These are phyloP conservation scores for Cataglyphis altisquamis DNA, from an alignment of 2,888 invertebrate species.

Conservation along the genomic window DNA sequence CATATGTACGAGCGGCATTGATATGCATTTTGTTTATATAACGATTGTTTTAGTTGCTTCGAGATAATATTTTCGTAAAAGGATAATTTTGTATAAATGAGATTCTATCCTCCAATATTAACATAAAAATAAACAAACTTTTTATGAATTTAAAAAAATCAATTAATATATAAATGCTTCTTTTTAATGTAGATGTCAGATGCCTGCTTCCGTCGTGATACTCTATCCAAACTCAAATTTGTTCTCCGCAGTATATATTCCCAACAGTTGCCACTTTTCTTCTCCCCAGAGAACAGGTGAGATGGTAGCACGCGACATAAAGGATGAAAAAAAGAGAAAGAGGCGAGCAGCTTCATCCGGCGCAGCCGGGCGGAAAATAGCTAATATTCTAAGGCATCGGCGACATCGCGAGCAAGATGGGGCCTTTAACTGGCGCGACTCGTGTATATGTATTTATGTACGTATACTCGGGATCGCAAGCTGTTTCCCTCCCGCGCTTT, in stretches of 20 bases:
- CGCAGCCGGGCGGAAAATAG: constrained; percentile 82
- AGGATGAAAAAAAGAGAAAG: constrained; percentile 29
- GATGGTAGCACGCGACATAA: constrained; percentile 21
- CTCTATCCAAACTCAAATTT: constrained; percentile 28
- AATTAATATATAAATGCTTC: neutral
- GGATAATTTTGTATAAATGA: neutral
- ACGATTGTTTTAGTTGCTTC: constrained; percentile 17
- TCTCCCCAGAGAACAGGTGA: constrained; percentile 6
- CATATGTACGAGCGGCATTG: neutral
- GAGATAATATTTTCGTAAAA: constrained; percentile 9
- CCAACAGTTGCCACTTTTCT: constrained; percentile 9
- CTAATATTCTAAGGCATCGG: constrained; percentile 81
- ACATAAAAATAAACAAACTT: neutral
- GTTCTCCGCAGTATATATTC: constrained; percentile 21
- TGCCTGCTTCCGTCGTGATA: neutral
- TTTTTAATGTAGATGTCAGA: neutral
- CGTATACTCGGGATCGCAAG: constrained; percentile 40
- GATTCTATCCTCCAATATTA: constrained; percentile 10
- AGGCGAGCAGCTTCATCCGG: constrained; percentile 68
- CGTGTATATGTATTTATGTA: constrained; percentile 66
- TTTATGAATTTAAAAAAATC: neutral
- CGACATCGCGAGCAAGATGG: constrained; percentile 69
- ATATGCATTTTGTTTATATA: constrained; percentile 10
- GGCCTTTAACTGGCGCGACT: constrained; percentile 64
- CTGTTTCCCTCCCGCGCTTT: neutral